Conservation (phyloP, 2,888 invertebrate species). For the Galerucella calmariensis region DNA sequence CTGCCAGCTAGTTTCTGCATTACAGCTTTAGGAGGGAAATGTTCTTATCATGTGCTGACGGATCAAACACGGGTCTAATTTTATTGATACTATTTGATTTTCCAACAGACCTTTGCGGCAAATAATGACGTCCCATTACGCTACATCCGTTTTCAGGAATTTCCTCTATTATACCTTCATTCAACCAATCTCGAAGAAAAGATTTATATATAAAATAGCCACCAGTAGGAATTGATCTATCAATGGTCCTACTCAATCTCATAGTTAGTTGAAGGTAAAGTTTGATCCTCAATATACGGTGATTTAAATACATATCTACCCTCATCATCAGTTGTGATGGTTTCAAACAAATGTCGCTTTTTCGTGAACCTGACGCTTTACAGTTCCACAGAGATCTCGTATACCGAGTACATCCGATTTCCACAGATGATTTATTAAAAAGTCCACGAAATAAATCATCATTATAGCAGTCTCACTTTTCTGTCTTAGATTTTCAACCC, state of each 20-base stretch:
- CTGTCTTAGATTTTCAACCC: neutral
- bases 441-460: neutral
- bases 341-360: conserved; percentile 37
- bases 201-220: no score
- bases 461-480: neutral
- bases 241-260: neutral
- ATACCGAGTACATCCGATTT: conserved; percentile 52
- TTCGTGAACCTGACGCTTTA: neutral
- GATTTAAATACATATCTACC: conserved; percentile 50
- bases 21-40: no score
- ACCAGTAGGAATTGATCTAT: neutral
- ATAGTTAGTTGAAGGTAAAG: conserved; percentile 38
- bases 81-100: no score
- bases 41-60: no score
- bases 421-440: conserved; percentile 43
- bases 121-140: conserved; percentile 30
- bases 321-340: conserved; percentile 41
- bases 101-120: conserved; percentile 7
- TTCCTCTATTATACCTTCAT: conserved; percentile 19
- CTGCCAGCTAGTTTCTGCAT: neutral
- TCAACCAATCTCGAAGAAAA: neutral
- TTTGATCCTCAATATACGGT: conserved; percentile 48
- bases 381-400: conserved; percentile 40
- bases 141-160: conserved; percentile 18
- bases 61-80: no score